These are phyloP conservation scores for Ascidia mentula DNA, from an alignment of 23 tunicate species.

Conservation along the genomic window DNA sequence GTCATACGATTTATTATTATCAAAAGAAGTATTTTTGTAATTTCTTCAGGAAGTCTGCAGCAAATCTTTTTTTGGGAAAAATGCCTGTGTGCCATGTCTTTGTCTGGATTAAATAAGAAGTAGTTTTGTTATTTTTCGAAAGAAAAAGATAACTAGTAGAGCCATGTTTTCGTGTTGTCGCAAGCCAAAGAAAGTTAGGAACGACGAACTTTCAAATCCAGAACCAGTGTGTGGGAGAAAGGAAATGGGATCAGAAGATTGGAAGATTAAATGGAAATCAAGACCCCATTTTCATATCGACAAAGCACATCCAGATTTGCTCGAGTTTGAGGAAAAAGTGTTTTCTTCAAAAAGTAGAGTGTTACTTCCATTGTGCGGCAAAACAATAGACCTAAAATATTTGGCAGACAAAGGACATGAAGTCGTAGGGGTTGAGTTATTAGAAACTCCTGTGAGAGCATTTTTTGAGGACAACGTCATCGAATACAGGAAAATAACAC, in stretches of 20 bases:
- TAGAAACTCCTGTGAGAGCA: slow-evolving; percentile 36
- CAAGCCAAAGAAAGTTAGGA: no score
- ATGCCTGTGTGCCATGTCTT: no score
- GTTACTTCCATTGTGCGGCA: slow-evolving; percentile 79
- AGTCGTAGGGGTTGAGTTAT: slow-evolving; percentile 79
- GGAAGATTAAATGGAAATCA: background rate
- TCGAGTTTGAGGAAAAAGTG: background rate
- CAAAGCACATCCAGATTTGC: background rate
- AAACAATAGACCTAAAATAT: slow-evolving; percentile 65
- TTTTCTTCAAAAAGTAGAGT: slow-evolving; percentile 16
- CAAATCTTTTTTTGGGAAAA: no score
- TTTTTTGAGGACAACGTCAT: slow-evolving; percentile 49
- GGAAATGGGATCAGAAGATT: background rate
- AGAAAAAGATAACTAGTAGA: no score
- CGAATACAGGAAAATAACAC: background rate
- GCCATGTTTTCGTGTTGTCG: no score
- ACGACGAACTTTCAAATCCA: no score
- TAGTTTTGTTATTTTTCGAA: no score
- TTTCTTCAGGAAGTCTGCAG: no score
- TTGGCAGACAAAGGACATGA: slow-evolving; percentile 71
- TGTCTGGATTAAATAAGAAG: no score
- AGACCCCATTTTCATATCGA: background rate
- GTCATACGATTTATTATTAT: no score
- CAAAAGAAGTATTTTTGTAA: no score
- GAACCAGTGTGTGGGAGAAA: background rate